A percentile compares a stretch with the other conserved stretches of the same genome.
phyloP scores from a whole-genome alignment of 2,888 invertebrate species.

The Gortyna flavago region DNA sequence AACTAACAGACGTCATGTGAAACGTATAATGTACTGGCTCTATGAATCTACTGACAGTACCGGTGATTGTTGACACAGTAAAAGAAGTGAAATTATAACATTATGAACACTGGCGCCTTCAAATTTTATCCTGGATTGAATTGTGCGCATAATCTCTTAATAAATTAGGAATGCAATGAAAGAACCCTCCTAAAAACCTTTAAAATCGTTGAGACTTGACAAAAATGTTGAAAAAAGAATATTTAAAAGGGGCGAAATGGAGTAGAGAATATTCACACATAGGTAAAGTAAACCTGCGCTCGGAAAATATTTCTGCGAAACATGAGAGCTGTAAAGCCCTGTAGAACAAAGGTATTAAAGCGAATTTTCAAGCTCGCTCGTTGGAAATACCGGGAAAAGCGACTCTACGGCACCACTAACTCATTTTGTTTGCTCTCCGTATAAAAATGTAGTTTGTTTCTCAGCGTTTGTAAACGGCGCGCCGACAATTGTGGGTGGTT shows the following conservation, averaged over 20 bases:
- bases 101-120: background rate
- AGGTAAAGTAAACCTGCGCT: conserved; percentile 78
- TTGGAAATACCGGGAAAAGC: conserved; percentile 82
- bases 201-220: conserved; percentile 29
- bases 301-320: conserved; percentile 82
- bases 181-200: conserved; percentile 16
- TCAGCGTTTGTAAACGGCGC: conserved; percentile 79
- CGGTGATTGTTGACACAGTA: background rate
- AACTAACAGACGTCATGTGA: background rate
- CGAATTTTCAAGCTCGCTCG: conserved; percentile 86
- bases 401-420: conserved; percentile 85
- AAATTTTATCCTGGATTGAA: background rate
- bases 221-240: conserved; percentile 59
- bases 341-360: conserved; percentile 89
- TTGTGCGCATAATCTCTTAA: background rate
- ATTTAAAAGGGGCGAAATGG: conserved; percentile 70
- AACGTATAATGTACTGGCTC: background rate
- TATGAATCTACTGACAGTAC: background rate
- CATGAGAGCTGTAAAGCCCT: conserved; percentile 86
- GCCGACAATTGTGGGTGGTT: conserved; percentile 71
- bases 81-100: background rate
- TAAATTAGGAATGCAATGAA: conserved; percentile 8
- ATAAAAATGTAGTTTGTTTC: conserved; percentile 88
- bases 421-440: conserved; percentile 87
- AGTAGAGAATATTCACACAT: conserved; percentile 78